Evolutionary conservation across 2,888 invertebrate species (phyloP).

Genomic region (Tiliacea aurago): DNA sequence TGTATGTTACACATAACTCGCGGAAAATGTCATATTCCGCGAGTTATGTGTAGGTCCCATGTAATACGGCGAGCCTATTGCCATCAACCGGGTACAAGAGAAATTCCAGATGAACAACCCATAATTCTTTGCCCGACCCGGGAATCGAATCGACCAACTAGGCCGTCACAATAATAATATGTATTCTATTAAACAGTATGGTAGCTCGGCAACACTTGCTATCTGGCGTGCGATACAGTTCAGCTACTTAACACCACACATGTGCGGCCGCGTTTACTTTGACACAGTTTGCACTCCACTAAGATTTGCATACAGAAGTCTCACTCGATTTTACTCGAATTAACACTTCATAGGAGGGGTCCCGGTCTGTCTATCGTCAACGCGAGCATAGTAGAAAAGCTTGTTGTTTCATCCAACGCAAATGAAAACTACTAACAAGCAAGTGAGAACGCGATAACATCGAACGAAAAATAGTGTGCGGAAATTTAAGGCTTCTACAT

Average conservation of each 20-base stretch:
- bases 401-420: no score
- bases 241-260: conserved; percentile 37
- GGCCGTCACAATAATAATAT: neutral
- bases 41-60: no score
- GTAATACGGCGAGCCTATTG: neutral
- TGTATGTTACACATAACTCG: no score
- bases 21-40: no score
- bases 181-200: neutral
- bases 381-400: no score
- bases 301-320: conserved; percentile 31
- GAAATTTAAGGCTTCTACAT: no score
- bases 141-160: neutral
- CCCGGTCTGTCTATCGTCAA: no score
- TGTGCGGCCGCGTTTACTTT: conserved; percentile 47
- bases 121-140: neutral
- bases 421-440: no score
- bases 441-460: no score
- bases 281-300: conserved; percentile 36
- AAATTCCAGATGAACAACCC: neutral
- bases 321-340: neutral
- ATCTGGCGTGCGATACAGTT: conserved; percentile 24
- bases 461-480: no score
- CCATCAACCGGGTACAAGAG: no score
- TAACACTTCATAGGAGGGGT: no score
- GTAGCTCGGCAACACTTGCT: conserved; percentile 1